Evolutionary conservation across 2,113 vertebrate genomes (phyloP).

Genomic region (Xyliphius kryptos): DNA sequence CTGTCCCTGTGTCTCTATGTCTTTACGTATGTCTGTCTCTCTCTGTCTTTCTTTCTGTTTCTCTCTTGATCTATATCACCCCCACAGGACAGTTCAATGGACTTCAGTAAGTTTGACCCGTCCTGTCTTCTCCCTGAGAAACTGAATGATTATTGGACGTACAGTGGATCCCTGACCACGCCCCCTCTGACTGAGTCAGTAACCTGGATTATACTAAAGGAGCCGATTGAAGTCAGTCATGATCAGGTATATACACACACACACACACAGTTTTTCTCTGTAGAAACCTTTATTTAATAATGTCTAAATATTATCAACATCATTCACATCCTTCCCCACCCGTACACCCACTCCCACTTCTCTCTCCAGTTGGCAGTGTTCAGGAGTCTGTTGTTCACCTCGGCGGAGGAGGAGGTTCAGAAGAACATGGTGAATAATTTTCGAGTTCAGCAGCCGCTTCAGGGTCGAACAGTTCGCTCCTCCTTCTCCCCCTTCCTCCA

Average conservation of each 20-base stretch:
- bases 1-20: too few species aligned
- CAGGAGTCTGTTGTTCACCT: slow-evolving; percentile 86
- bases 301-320: too few species aligned
- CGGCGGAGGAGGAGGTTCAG: slow-evolving; percentile 81
- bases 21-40: too few species aligned
- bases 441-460: slow-evolving; percentile 84
- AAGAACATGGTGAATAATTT: slow-evolving; percentile 98
- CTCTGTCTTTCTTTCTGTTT: too few species aligned
- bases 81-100: slow-evolving; percentile 79
- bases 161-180: slow-evolving; percentile 86
- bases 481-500: slow-evolving; percentile 76
- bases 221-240: slow-evolving; percentile 86
- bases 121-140: slow-evolving; percentile 74
- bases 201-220: slow-evolving; percentile 92
- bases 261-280: too few species aligned
- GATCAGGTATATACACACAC: too few species aligned
- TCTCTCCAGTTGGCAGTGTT: slow-evolving; percentile 81
- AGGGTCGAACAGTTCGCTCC: slow-evolving; percentile 78
- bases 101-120: slow-evolving; percentile 82
- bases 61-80: too few species aligned
- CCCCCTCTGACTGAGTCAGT: slow-evolving; percentile 87
- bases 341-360: neutral
- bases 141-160: slow-evolving; percentile 90
- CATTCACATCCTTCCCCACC: too few species aligned
- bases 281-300: too few species aligned